These are phyloP conservation scores for Heliothis subflexa DNA, from an alignment of 1,140 invertebrate genomes.

Conservation along the genomic window DNA sequence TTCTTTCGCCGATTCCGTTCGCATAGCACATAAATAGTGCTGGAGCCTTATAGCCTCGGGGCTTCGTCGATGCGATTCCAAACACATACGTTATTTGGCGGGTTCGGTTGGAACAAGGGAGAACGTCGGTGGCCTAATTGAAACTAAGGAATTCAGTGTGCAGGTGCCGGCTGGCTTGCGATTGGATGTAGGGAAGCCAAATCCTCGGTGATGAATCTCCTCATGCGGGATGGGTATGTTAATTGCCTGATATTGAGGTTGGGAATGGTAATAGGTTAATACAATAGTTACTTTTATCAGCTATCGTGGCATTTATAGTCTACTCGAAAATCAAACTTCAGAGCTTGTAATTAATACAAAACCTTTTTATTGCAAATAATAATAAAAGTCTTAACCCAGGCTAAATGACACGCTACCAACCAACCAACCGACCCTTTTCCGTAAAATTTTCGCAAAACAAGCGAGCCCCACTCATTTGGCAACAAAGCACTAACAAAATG, in stretches of 20 bases:
- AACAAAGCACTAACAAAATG: constrained; percentile 20
- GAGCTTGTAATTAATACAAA: no score
- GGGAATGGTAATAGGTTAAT: not conserved
- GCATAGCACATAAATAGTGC: constrained; percentile 49
- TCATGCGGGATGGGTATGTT: constrained; percentile 12
- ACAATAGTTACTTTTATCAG: no score
- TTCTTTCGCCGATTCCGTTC: constrained; percentile 45
- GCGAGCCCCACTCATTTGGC: not conserved
- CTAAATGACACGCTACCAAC: no score
- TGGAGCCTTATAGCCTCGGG: constrained; percentile 24
- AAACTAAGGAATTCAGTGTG: constrained; percentile 52
- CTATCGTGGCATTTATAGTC: no score
- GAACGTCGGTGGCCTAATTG: constrained; percentile 48
- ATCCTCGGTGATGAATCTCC: constrained; percentile 32
- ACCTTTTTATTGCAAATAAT: no score
- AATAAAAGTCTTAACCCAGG: no score
- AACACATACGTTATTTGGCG: constrained; percentile 50
- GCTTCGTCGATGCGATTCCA: constrained; percentile 38
- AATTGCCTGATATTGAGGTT: constrained; percentile 1
- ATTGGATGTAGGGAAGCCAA: constrained; percentile 25
- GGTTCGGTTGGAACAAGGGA: constrained; percentile 32
- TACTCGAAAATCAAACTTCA: no score
- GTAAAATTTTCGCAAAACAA: not conserved
- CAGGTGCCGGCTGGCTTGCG: not conserved
- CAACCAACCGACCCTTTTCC: no score